A percentile compares a stretch with the other conserved stretches of the same genome.
phyloP scores from a whole-genome alignment of 2,888 invertebrate species.

The Caenorhabditis panamensis region DNA sequence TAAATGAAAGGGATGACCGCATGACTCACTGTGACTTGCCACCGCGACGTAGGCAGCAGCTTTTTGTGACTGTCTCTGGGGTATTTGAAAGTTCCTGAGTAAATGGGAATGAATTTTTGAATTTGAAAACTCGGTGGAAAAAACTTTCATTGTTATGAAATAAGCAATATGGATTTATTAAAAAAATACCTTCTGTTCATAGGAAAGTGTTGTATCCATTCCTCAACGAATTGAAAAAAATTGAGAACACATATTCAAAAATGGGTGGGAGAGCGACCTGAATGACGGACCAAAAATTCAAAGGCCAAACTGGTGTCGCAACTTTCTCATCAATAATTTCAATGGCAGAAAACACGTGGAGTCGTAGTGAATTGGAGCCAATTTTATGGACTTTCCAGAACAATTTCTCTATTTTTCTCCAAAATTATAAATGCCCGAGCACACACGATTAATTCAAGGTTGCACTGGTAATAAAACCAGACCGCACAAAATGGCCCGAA shows the following conservation, averaged over 20 bases:
- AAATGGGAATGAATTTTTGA: no score
- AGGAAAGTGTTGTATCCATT: no score
- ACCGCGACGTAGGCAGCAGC: background rate
- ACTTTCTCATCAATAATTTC: constrained; percentile 34
- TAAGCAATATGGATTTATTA: no score
- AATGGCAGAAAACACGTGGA: constrained; percentile 20
- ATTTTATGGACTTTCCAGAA: constrained; percentile 2
- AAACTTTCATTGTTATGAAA: no score
- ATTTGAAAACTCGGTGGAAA: no score
- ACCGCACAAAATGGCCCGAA: background rate
- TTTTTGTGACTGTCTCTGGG: background rate
- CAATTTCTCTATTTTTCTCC: background rate
- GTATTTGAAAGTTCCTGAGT: no score
- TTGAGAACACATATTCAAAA: background rate
- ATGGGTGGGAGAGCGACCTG: background rate
- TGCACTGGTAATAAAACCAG: constrained; percentile 9
- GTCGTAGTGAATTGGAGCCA: constrained; percentile 19
- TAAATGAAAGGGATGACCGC: background rate
- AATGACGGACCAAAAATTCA: constrained; percentile 10
- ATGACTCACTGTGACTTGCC: background rate
- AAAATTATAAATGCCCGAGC: background rate
- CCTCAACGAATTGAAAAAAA: no score
- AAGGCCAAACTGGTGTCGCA: constrained; percentile 26
- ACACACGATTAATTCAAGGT: background rate
- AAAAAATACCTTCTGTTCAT: no score